Evolutionary conservation across 37 sponge, comb jelly and placozoan species (phyloP).

Genomic region (Hormiphora californensis): DNA sequence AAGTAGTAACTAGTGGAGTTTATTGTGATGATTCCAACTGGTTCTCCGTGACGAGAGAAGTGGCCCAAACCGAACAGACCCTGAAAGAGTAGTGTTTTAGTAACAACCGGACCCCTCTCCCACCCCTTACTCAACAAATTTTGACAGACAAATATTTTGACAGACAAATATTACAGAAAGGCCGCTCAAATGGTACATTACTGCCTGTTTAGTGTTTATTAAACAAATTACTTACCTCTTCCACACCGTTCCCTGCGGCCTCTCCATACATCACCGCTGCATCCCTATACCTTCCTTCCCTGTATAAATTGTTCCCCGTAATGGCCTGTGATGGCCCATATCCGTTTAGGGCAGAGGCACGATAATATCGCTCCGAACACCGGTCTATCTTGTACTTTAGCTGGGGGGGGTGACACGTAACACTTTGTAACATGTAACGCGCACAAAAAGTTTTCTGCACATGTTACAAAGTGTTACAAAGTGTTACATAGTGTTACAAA

Average conservation of each 20-base stretch:
- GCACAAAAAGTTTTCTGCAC: no score
- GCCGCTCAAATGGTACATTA: no score
- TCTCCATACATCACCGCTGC: constrained; percentile 5
- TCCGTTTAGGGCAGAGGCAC: neutral
- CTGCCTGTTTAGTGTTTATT: neutral
- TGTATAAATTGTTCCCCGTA: neutral
- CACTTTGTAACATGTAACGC: neutral
- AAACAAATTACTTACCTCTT: neutral
- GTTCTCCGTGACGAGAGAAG: neutral
- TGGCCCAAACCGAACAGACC: neutral
- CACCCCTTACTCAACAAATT: neutral
- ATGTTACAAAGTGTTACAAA: no score
- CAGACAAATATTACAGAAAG: no score
- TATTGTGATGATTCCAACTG: constrained; percentile 4
- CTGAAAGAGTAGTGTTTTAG: neutral
- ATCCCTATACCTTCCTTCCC: neutral
- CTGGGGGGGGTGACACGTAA: neutral
- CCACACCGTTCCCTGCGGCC: constrained; percentile 1
- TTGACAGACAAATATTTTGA: no score
- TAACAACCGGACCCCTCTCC: neutral
- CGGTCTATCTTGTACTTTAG: neutral
- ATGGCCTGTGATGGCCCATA: neutral
- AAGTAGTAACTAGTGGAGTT: neutral
- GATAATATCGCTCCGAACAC: neutral
- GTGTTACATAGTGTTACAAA: neutral